A percentile compares a stretch with the other conserved stretches of the same genome.
Conservation (phyloP, 64 coral and sea anemone species). For the Hydrozoanthus tunicans region DNA sequence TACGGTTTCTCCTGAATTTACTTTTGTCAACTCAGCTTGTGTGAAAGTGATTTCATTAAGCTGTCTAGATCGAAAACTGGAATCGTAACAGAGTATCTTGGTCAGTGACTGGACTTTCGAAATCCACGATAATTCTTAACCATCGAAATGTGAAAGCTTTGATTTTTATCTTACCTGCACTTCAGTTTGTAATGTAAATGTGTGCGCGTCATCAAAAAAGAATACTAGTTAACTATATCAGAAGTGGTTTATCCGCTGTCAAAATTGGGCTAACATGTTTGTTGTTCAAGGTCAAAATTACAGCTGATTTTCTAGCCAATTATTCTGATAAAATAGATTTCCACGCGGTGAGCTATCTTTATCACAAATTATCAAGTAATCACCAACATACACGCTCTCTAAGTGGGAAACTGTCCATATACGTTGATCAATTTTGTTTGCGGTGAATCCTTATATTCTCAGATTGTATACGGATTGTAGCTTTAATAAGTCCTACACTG, state of each 20-base stretch:
- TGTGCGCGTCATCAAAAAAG: background rate
- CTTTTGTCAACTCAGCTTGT: conserved; percentile 34
- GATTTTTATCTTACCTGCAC: too few relatives aligned
- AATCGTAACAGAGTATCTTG: background rate
- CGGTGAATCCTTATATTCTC: background rate
- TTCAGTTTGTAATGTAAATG: background rate
- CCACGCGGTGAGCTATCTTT: background rate
- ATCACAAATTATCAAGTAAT: conserved; percentile 21
- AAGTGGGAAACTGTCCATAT: background rate
- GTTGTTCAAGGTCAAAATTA: conserved; percentile 37
- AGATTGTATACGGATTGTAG: conserved; percentile 39
- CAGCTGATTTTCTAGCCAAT: conserved; percentile 18
- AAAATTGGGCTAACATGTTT: conserved; percentile 7
- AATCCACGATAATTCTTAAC: background rate
- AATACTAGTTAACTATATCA: background rate
- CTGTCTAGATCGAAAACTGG: background rate
- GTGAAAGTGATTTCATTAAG: conserved; percentile 1
- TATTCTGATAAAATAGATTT: conserved; percentile 8
- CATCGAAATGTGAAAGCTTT: background rate
- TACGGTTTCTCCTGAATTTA: conserved; percentile 15
- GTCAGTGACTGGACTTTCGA: too few relatives aligned
- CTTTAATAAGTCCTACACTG: conserved; percentile 49
- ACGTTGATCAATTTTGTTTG: conserved; percentile 12
- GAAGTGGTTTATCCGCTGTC: conserved; percentile 23
- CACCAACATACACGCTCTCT: background rate